Percentiles rank a stretch among this genome's conserved stretches.
phyloP scores from a whole-genome alignment of 2,113 vertebrate species.

The Anguilla rostrata region DNA sequence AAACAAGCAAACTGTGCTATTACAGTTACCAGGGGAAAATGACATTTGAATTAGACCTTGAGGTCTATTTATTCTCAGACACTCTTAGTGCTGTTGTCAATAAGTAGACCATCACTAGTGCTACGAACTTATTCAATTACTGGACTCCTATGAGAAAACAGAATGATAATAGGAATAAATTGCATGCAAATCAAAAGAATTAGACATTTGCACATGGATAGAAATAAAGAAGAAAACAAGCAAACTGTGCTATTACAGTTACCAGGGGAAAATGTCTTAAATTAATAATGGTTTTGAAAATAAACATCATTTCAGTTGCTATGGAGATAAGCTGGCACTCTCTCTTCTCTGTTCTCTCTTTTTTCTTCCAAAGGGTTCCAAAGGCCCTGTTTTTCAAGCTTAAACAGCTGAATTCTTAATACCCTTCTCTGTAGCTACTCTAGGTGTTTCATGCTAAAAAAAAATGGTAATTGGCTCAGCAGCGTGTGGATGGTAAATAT shows the following conservation, averaged over 20 bases:
- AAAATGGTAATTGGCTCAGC: constrained; percentile 36
- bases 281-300: constrained; percentile 12
- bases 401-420: constrained; percentile 21
- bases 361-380: background rate
- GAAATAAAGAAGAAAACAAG: background rate
- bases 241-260: background rate
- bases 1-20: background rate
- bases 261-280: background rate
- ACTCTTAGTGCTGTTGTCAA: background rate
- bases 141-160: background rate
- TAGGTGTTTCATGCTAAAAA: constrained; percentile 32
- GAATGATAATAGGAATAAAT: background rate
- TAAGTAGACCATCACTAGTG: background rate
- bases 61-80: background rate
- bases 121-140: background rate
- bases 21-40: background rate
- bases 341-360: background rate
- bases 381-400: background rate
- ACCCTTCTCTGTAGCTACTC: constrained; percentile 33
- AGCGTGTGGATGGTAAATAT: constrained; percentile 66
- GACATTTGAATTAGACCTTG: too few species aligned
- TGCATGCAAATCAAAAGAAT: background rate
- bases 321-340: constrained; percentile 3
- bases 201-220: background rate
- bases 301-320: background rate